A percentile compares a stretch with the other conserved stretches of the same genome.
Conservation (phyloP, 1,140 invertebrate genomes). For the Leptoteleia sp. region DNA sequence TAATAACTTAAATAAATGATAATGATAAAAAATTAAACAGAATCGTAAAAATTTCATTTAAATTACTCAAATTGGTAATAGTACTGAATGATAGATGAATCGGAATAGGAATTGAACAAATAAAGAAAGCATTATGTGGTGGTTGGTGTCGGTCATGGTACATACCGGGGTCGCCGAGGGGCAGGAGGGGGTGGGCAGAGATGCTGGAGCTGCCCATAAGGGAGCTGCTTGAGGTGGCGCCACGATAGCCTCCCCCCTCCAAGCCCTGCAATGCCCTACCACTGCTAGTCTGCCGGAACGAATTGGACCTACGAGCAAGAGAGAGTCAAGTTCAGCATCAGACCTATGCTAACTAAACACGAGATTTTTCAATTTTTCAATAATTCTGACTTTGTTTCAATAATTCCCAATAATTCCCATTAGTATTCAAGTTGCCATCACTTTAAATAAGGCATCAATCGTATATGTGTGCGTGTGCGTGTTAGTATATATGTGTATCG, state of each 20-base stretch:
- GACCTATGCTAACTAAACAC: constrained; percentile 77
- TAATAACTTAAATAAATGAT: constrained; percentile 51
- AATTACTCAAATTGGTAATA: no score
- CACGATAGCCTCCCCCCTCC: constrained; percentile 82
- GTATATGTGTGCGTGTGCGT: no score
- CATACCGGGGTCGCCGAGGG: constrained; percentile 87
- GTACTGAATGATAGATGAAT: background rate
- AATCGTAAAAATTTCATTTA: constrained; percentile 24
- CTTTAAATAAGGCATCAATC: no score
- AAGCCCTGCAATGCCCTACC: constrained; percentile 82
- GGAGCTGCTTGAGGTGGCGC: constrained; percentile 83
- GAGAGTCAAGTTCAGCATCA: constrained; percentile 83
- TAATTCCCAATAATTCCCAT: constrained; percentile 1
- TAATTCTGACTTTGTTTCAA: constrained; percentile 11
- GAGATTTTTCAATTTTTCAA: constrained; percentile 43
- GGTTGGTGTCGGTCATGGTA: constrained; percentile 80
- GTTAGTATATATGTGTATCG: no score
- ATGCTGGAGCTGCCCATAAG: constrained; percentile 88
- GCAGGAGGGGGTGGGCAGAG: constrained; percentile 91
- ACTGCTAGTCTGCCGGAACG: constrained; percentile 84
- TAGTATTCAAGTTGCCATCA: no score
- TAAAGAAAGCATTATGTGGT: constrained; percentile 67
- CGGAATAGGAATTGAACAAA: constrained; percentile 23
- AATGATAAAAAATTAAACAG: constrained; percentile 58
- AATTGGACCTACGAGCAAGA: constrained; percentile 92